A percentile compares a stretch with the other conserved stretches of the same genome.
Evolutionary conservation across 1,140 invertebrate species (phyloP).

Genomic region (Propsilocerus akamusi): DNA sequence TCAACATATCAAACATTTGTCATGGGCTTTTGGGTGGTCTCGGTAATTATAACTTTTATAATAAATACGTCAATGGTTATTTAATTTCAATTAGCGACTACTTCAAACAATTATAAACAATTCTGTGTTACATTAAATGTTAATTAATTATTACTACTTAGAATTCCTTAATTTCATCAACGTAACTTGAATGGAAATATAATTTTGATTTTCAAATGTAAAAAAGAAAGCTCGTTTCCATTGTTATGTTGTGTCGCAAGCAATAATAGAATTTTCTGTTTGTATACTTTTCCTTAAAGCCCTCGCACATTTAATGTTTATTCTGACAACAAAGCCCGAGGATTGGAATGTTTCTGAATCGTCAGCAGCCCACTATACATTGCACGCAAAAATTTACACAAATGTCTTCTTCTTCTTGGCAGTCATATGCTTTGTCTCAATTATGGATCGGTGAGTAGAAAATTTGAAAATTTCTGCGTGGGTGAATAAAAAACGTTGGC

Average conservation of each 20-base stretch:
- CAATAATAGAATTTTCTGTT: too few relatives aligned
- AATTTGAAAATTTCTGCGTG: background rate
- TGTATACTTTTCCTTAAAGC: slow-evolving; percentile 9
- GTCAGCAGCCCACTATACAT: slow-evolving; percentile 17
- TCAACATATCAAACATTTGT: slow-evolving; percentile 23
- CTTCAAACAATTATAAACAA: too few relatives aligned
- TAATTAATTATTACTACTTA: too few relatives aligned
- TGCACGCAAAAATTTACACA: slow-evolving; percentile 20
- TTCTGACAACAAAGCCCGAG: slow-evolving; percentile 19
- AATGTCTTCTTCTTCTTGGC: slow-evolving; percentile 24
- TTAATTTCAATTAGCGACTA: too few relatives aligned
- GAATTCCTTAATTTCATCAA: too few relatives aligned
- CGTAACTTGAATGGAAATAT: too few relatives aligned
- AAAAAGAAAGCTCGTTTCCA: too few relatives aligned
- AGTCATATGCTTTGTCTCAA: slow-evolving; percentile 21
- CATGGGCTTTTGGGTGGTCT: slow-evolving; percentile 23
- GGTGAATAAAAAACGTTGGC: background rate
- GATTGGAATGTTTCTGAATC: slow-evolving; percentile 17
- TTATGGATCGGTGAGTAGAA: slow-evolving; percentile 22
- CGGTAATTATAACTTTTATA: too few relatives aligned
- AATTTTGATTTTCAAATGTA: too few relatives aligned
- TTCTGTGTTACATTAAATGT: too few relatives aligned
- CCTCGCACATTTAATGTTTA: slow-evolving; percentile 22
- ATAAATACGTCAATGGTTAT: too few relatives aligned
- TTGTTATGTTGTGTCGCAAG: too few relatives aligned